phyloP scores from a whole-genome alignment of 2,888 invertebrate species.

The Sacculina carcini region DNA sequence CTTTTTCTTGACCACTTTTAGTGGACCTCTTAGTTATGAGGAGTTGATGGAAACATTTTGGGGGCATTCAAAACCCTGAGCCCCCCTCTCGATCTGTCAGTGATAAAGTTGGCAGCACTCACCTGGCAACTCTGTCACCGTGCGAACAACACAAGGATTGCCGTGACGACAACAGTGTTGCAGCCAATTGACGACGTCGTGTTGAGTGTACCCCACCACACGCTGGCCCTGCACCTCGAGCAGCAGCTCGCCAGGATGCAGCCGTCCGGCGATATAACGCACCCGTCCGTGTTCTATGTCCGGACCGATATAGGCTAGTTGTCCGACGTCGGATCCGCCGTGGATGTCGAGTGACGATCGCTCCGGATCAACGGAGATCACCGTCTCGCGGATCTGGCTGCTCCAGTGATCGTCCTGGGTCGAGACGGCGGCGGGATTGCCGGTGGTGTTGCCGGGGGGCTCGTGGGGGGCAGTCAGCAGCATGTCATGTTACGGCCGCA shows the following conservation, averaged over 20 bases:
- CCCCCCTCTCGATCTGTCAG: background rate
- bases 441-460: background rate
- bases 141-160: slow-evolving; percentile 26
- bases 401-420: background rate
- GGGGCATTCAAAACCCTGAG: too few relatives aligned
- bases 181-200: slow-evolving; percentile 27
- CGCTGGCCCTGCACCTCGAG: slow-evolving; percentile 28
- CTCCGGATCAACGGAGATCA: slow-evolving; percentile 6
- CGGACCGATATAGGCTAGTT: slow-evolving; percentile 10
- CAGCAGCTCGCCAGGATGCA: slow-evolving; percentile 15
- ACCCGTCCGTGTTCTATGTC: background rate
- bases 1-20: too few relatives aligned
- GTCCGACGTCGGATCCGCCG: background rate
- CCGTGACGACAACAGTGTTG: slow-evolving; percentile 27
- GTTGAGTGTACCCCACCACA: slow-evolving; percentile 29
- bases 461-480: background rate
- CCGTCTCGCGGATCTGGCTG: background rate
- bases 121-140: slow-evolving; percentile 23
- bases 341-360: slow-evolving; percentile 10
- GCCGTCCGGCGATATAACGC: background rate
- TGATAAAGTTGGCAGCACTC: slow-evolving; percentile 8
- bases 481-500: background rate
- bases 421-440: too few relatives aligned
- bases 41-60: too few relatives aligned
- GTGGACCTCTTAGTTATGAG: too few relatives aligned